Base-by-base conservation (phyloP, 1,140 invertebrate genomes). In the Sarcophaga peregrina region DNA sequence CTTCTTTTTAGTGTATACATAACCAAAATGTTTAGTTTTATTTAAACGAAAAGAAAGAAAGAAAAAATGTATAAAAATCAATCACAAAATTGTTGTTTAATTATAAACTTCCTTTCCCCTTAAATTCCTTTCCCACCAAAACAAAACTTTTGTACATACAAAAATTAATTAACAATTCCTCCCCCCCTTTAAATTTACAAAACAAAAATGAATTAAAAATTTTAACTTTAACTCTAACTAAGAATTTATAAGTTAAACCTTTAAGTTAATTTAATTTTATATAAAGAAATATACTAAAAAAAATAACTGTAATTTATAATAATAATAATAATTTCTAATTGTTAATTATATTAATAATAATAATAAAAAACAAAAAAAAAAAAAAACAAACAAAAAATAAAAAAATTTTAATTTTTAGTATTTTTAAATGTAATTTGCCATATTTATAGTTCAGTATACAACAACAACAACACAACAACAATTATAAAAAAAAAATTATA, bases 391-490 rank as follows among this genome's bases (percentile, higher is more conserved):
- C 87, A 25, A 68, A 50, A 87, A 37, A 2, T 37, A 37, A 37
- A 37, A 37, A 37, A 46, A 75, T 78, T 25, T 46, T 78, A 50
- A 78, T 8, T 68, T 20, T 45, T 78, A 50, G 47, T 78, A 78
- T 78, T 78, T 82, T 54, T 83, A 83, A 83, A 68, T 83, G 88
- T 89, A 89, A 89, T 89, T 89, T 88, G 88, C 88, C 88, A 89
- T 89, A 89, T 89, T 89, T 86, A 89, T 89, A 89, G 87, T 89
- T 89, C 86, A 89, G 87, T 88, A 88, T 88, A 88, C 85, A n/a
- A 15, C 15, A 50, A 50, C 15, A 76, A 48, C n/a, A 13, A 58
- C 54, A 13, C 2, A 10, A 58, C 54, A 58, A 15, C 46, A 82
- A 74, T 74, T 73, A 86, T 83, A 84, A 87, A 75, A 84, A 83